These are phyloP conservation scores for Pomacea canaliculata DNA, from an alignment of 2,888 invertebrate species.

Conservation along the genomic window DNA sequence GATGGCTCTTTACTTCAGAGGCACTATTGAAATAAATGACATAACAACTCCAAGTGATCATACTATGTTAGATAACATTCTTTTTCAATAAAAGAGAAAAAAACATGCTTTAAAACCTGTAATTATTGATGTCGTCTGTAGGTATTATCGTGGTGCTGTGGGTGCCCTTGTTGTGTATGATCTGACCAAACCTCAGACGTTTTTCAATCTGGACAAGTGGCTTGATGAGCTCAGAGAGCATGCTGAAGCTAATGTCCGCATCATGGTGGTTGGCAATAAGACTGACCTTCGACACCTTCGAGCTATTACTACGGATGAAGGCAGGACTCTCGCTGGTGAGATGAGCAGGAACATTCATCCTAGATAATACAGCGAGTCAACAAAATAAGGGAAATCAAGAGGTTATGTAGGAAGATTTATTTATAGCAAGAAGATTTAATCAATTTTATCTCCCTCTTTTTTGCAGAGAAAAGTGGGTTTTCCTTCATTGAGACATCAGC, in stretches of 20 bases:
- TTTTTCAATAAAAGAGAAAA: too few relatives aligned
- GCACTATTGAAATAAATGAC: too few relatives aligned
- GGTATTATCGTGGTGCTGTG: slow-evolving; percentile 61
- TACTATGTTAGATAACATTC: too few relatives aligned
- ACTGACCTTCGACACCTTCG: slow-evolving; percentile 57
- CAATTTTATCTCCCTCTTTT: too few relatives aligned
- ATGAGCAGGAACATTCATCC: too few relatives aligned
- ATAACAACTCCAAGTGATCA: too few relatives aligned
- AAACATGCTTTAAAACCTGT: too few relatives aligned
- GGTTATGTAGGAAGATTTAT: too few relatives aligned
- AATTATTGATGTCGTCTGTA: slow-evolving; percentile 26
- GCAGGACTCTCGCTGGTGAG: slow-evolving; percentile 55
- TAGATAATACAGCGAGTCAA: too few relatives aligned
- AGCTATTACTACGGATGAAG: slow-evolving; percentile 46
- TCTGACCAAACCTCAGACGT: slow-evolving; percentile 56
- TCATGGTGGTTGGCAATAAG: slow-evolving; percentile 61
- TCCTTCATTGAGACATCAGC: slow-evolving; percentile 99
- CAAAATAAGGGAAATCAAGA: too few relatives aligned
- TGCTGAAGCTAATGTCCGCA: slow-evolving; percentile 55
- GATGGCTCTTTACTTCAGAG: too few relatives aligned
- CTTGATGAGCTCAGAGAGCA: slow-evolving; percentile 56
- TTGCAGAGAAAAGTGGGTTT: slow-evolving; percentile 86
- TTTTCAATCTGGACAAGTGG: slow-evolving; percentile 61
- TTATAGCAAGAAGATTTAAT: too few relatives aligned
- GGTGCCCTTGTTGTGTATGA: slow-evolving; percentile 63